Base-by-base conservation (phyloP, 2,888 invertebrate genomes). In the Phyto melanocephala region DNA sequence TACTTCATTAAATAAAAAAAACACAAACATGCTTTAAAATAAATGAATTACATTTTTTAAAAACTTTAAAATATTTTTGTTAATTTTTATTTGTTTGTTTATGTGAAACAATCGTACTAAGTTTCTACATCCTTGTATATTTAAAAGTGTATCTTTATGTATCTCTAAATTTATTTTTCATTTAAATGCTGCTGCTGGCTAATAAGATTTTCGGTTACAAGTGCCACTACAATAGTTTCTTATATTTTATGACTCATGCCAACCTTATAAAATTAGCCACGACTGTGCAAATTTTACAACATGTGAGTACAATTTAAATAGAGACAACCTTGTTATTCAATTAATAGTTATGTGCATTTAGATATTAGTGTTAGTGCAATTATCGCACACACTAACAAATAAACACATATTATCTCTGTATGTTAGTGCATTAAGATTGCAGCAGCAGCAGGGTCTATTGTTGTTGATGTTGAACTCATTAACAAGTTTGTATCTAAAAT, bases 401-500 rank as follows among this genome's bases (percentile, higher is more conserved):
- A 35, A 28, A 60, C 33, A 13, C 6, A 60, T 8, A 50, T 11
- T 17, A n/a, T n/a, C n/a, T 60, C 28, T 17, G 24, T 13, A 13
- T 1, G 35, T 35, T 11, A 10, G 52, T 33, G 47, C 20, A 35
- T 28, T 1, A 20, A 17, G 22, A 24, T 22, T 22, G 17, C 11
- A 33, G 15, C 45, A 33, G 10, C 28, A 45, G 15, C 15, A 45
- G 8, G 37, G n/a, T 40, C 35, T 28, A 28, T 28, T 52, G 63
- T 40, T 78, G 56, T 40, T 42, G 28, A 50, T 74, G 65, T 58
- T 54, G 15, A 33, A 37, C 65, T 72, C 65, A 72, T 72, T 74
- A 79, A 58, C 58, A 67, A 52, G 42, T 62, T 68, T 52, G 37
- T 42, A 60, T 75, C 58, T 75, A 58, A 75, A 56, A 45, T 24